Percentiles rank a stretch among this genome's conserved stretches.
phyloP scores from a whole-genome alignment of 2,113 vertebrate genomes.

The Syngnathus typhle region DNA sequence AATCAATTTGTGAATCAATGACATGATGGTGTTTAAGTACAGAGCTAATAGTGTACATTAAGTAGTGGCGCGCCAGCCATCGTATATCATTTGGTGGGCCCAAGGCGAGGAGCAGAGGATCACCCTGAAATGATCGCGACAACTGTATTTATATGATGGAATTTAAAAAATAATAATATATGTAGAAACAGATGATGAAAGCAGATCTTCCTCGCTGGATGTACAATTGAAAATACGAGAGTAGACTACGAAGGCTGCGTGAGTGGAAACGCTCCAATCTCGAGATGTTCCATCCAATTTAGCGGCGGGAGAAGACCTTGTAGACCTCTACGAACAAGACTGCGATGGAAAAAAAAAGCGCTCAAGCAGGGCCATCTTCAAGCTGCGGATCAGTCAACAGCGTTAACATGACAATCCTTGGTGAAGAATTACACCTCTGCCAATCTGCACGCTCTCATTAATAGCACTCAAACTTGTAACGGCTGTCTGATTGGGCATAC shows the following conservation, averaged over 20 bases:
- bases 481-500: conserved; percentile 87
- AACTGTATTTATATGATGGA: not conserved
- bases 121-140: conserved; percentile 59
- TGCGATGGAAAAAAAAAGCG: conserved; percentile 56
- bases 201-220: not conserved
- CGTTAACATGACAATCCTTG: conserved; percentile 84
- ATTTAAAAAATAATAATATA: not conserved
- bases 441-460: conserved; percentile 84
- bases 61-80: conserved; percentile 59
- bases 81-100: conserved; percentile 61
- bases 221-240: conserved; percentile 3
- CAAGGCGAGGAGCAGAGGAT: conserved; percentile 51
- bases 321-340: conserved; percentile 71
- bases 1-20: conserved; percentile 80
- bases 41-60: conserved; percentile 69
- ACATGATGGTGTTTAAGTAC: conserved; percentile 72
- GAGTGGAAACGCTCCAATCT: conserved; percentile 23
- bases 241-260: conserved; percentile 16
- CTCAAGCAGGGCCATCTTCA: conserved; percentile 80
- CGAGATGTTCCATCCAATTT: conserved; percentile 77
- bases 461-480: conserved; percentile 87
- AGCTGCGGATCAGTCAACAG: conserved; percentile 91
- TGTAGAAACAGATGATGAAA: not conserved
- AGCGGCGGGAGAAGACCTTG: conserved; percentile 85
- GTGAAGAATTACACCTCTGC: conserved; percentile 84